Percentiles rank a stretch among this genome's conserved stretches.
Conservation (phyloP, 2,113 vertebrate genomes). For the Paramormyrops kingsleyae region DNA sequence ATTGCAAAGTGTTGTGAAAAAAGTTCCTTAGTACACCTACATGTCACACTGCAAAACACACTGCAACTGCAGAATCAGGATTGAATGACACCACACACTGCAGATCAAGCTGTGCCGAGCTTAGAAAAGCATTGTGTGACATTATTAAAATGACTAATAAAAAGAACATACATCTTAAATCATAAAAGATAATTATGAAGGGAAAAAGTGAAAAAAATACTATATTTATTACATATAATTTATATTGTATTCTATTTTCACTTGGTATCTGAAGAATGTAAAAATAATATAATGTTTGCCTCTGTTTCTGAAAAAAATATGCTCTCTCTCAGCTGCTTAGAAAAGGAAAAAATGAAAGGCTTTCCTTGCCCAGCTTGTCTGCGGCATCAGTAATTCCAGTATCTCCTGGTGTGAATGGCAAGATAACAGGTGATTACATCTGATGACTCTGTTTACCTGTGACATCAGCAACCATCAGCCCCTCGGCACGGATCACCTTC, state of each 20-base stretch:
- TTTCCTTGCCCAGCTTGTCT: not conserved
- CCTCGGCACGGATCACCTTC: slow-evolving; percentile 94
- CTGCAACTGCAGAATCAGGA: not conserved
- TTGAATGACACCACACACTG: not conserved
- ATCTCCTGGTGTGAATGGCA: not conserved
- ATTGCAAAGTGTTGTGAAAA: slow-evolving; percentile 58
- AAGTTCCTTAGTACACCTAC: slow-evolving; percentile 32
- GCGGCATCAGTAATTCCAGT: not conserved
- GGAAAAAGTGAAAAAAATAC: slow-evolving; percentile 44
- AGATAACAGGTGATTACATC: not conserved
- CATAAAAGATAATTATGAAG: slow-evolving; percentile 23
- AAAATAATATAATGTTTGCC: slow-evolving; percentile 20
- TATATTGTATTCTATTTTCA: not conserved
- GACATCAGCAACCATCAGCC: slow-evolving; percentile 95
- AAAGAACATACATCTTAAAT: slow-evolving; percentile 12
- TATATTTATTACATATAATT: not conserved
- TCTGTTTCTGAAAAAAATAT: slow-evolving; percentile 26
- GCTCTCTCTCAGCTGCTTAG: slow-evolving; percentile 40
- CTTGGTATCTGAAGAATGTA: slow-evolving; percentile 15
- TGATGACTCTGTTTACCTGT: slow-evolving; percentile 65
- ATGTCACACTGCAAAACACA: not conserved
- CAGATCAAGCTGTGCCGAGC: not conserved
- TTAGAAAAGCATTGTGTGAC: not conserved
- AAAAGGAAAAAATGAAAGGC: slow-evolving; percentile 7
- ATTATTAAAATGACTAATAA: slow-evolving; percentile 23